Evolutionary conservation across 2,888 invertebrate genomes (phyloP).

Genomic region (Pyrochroa serraticornis): DNA sequence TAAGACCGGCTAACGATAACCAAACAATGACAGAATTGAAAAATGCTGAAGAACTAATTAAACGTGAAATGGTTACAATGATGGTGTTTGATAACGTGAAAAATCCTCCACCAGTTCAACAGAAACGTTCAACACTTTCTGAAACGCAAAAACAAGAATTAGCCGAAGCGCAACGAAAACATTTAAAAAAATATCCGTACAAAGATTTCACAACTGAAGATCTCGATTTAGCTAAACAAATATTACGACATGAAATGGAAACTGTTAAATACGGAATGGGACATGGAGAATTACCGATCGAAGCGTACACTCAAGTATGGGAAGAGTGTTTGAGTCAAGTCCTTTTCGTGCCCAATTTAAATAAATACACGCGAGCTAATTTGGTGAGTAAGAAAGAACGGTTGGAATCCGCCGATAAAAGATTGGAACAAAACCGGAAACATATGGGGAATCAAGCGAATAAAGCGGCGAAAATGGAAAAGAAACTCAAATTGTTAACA

Average conservation of each 20-base stretch:
- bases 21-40: constrained; percentile 85
- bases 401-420: constrained; percentile 89
- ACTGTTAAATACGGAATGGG: constrained; percentile 92
- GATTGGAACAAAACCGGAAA: constrained; percentile 88
- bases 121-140: constrained; percentile 50
- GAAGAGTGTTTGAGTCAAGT: constrained; percentile 94
- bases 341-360: constrained; percentile 81
- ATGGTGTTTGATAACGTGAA: constrained; percentile 86
- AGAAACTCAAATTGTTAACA: constrained; percentile 93
- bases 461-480: constrained; percentile 96
- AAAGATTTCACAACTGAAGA: constrained; percentile 73
- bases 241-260: constrained; percentile 84
- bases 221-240: constrained; percentile 66
- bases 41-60: constrained; percentile 94
- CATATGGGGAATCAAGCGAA: constrained; percentile 98
- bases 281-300: constrained; percentile 90
- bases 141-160: background rate
- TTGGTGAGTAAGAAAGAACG: constrained; percentile 96
- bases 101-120: constrained; percentile 63
- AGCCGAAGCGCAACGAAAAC: constrained; percentile 74
- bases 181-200: constrained; percentile 87
- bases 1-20: constrained; percentile 77
- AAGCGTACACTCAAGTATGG: constrained; percentile 93
- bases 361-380: constrained; percentile 86
- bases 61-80: constrained; percentile 96